Base-by-base conservation (phyloP, 2,888 invertebrate species). In the Uloborus plumipes region DNA sequence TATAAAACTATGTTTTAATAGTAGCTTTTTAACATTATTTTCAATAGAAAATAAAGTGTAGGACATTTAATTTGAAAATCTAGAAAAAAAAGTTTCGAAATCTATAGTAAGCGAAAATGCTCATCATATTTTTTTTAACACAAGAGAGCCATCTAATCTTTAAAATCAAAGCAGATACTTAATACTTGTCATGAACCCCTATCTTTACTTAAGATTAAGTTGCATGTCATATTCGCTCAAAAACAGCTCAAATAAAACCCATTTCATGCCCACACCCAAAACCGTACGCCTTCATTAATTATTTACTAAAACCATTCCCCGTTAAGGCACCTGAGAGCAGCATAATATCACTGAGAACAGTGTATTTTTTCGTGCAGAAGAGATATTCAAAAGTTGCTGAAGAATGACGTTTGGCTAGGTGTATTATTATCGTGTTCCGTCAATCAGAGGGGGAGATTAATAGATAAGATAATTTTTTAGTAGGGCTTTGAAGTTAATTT, bases 331-430 rank as follows among this genome's bases (percentile, higher is more conserved):
- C 64, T 49, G 22, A 20, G 39, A 18, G 51, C 64, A 18, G 51
- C 64, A 73, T 51, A 55, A 64, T 47, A 31, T 50, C 16, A 22
- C n/a, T 20, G 51, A 51, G 47, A 15, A 49, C 62, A 47, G 47
- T 4, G n/a, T 16, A 15, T 50, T 59, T 51, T 50, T 73, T 31
- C 47, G 53, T 31, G 49, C 62, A 51, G 51, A 73, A 47, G 73
- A 73, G 53, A 73, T 64, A 65, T 73, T 64, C 64, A 73, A 73
- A 73, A 73, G 61, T 73, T 73, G 53, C 55, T 73, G 73, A 73
- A 16, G 64, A 73, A 73, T 65, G 73, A 55, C 73, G 55, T 47
- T 47, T 20, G 20, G 14, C n/a, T 31, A 53, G 31, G 47, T 47
- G 64, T 65, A 73, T 73, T 73, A 73, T 73, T 73, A 73, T 73